Evolutionary conservation across 2,113 vertebrate species (phyloP).

Genomic region (Ciconia maguari): DNA sequence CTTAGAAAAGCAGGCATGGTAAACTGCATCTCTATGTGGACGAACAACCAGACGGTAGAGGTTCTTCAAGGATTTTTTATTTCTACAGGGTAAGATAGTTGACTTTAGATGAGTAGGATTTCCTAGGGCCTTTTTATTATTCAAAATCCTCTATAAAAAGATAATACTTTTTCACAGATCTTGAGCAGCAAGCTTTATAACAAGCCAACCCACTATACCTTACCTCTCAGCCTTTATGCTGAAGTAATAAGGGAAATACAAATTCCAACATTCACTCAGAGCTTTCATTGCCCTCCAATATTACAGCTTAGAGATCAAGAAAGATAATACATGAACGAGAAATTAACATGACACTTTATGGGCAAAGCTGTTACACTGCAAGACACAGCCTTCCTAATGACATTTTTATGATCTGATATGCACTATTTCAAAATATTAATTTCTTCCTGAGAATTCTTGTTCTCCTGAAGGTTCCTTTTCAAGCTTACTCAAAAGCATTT

Average conservation of each 20-base stretch:
- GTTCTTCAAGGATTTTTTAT: slow-evolving; percentile 85
- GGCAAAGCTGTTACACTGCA: background rate
- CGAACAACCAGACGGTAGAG: slow-evolving; percentile 89
- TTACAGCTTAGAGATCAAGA: background rate
- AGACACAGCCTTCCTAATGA: background rate
- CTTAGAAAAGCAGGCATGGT: slow-evolving; percentile 91
- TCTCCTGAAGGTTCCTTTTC: background rate
- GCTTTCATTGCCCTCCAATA: background rate
- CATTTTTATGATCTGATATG: background rate
- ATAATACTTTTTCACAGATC: background rate
- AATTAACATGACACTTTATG: background rate
- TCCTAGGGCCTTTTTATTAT: background rate
- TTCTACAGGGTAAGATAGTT: slow-evolving; percentile 73
- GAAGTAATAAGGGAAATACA: background rate
- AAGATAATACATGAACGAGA: fast-evolving
- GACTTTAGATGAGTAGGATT: background rate
- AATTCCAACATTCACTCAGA: background rate
- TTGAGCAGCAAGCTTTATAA: background rate
- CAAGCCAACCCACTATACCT: background rate
- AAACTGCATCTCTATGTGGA: slow-evolving; percentile 89
- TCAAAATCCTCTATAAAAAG: background rate
- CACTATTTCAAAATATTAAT: background rate
- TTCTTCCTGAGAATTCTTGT: background rate
- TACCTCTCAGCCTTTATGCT: background rate
- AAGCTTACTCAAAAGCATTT: background rate